These are phyloP conservation scores for Metallyticus violacea DNA, from an alignment of 2,888 invertebrate genomes.

Conservation along the genomic window DNA sequence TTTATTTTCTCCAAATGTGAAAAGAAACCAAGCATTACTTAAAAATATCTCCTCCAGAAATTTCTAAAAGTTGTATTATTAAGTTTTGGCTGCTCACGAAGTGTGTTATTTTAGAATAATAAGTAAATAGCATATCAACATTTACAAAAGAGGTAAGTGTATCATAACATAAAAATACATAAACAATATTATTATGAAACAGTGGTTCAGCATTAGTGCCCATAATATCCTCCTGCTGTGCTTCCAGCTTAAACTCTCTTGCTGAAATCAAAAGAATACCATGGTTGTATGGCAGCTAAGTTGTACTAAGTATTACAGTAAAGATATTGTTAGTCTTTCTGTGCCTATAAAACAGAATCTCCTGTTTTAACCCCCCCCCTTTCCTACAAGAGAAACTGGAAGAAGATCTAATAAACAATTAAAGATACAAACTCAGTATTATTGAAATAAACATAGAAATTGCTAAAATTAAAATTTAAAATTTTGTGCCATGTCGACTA, in stretches of 20 bases:
- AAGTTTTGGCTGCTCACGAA: not conserved
- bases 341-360: not conserved
- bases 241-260: not conserved
- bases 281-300: not conserved
- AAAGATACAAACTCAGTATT: not conserved
- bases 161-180: not conserved
- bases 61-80: not conserved
- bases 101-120: not conserved
- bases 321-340: not conserved
- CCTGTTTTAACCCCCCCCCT: too few species aligned
- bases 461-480: not conserved
- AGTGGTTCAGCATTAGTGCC: not conserved
- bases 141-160: not conserved
- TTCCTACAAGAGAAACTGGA: too few species aligned
- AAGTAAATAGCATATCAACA: not conserved
- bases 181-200: not conserved
- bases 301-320: not conserved
- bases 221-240: not conserved
- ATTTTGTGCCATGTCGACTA: not conserved
- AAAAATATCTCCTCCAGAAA: not conserved
- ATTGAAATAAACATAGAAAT: not conserved
- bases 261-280: not conserved
- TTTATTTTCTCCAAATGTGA: not conserved
- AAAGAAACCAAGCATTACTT: not conserved
- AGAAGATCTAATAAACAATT: not conserved